Evolutionary conservation across 2,113 vertebrate species (phyloP).

Genomic region (Hassar affinis): DNA sequence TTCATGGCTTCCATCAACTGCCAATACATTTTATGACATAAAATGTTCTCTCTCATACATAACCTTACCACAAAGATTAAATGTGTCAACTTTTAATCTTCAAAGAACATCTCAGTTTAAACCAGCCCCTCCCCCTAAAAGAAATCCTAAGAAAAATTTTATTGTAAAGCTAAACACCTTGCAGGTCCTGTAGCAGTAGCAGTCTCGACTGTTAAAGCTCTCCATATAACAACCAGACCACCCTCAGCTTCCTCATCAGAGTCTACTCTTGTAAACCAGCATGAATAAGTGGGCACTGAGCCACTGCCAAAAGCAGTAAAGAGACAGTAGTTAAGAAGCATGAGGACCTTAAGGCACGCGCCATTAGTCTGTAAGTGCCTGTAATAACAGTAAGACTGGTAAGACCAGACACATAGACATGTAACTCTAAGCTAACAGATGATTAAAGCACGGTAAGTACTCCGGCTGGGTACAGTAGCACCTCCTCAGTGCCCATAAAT

Average conservation of each 20-base stretch:
- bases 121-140: too few relatives aligned
- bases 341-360: constrained; percentile 28
- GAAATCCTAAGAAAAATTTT: neutral
- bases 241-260: constrained; percentile 43
- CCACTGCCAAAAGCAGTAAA: constrained; percentile 43
- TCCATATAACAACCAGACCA: constrained; percentile 50
- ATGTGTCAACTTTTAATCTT: neutral
- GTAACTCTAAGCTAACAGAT: constrained; percentile 41
- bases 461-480: constrained; percentile 64
- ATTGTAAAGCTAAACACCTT: neutral
- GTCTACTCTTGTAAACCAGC: constrained; percentile 45
- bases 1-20: neutral
- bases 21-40: neutral
- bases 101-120: neutral
- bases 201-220: constrained; percentile 18
- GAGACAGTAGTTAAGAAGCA: constrained; percentile 43
- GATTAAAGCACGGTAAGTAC: constrained; percentile 72
- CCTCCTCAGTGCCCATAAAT: constrained; percentile 63
- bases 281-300: constrained; percentile 50
- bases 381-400: constrained; percentile 37
- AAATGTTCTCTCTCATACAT: neutral
- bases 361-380: constrained; percentile 42
- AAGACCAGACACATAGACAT: constrained; percentile 36
- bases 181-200: neutral
- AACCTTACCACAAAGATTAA: neutral